Conservation (phyloP, 2,113 vertebrate genomes). For the Ailurus styani region DNA sequence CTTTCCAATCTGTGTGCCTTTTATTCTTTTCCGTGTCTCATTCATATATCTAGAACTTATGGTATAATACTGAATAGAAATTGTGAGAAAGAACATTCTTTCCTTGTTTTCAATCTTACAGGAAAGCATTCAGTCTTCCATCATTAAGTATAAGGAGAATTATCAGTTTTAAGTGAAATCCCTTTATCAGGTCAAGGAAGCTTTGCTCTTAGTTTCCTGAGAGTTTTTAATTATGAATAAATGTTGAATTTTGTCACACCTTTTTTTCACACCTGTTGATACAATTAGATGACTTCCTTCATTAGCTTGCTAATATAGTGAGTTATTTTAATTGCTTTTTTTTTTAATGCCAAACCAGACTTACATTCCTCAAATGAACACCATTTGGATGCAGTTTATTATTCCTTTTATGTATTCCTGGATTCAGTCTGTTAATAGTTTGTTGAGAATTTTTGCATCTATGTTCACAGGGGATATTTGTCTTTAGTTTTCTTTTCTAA, state of each 20-base stretch:
- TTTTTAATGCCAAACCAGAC: neutral
- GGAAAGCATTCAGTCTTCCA: neutral
- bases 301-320: neutral
- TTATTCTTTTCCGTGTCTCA: neutral
- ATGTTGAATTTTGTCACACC: neutral
- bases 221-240: neutral
- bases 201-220: neutral
- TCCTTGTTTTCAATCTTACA: neutral
- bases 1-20: neutral
- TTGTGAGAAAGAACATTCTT: neutral
- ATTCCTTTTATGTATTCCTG: neutral
- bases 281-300: neutral
- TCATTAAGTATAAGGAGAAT: neutral
- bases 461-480: neutral
- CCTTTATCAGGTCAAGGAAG: neutral
- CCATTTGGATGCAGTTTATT: neutral
- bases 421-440: neutral
- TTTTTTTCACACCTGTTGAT: neutral
- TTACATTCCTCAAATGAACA: neutral
- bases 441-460: neutral
- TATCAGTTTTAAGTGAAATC: neutral
- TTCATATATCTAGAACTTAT: neutral
- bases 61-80: neutral
- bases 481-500: neutral
- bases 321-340: neutral